phyloP scores from a whole-genome alignment of 2,888 invertebrate genomes.

The Invenusta paracnida region DNA sequence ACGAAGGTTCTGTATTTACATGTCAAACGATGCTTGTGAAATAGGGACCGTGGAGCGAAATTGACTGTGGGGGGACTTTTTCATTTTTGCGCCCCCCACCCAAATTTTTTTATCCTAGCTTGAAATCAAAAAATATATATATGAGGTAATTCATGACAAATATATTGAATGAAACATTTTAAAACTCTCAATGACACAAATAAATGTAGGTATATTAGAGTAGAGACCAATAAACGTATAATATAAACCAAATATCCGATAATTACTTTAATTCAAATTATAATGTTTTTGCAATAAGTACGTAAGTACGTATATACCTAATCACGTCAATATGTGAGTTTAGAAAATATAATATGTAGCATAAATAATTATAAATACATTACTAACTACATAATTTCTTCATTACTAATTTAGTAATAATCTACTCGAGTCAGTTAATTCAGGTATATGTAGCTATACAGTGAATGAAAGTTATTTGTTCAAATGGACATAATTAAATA shows the following conservation, averaged over 20 bases:
- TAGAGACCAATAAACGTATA: background rate
- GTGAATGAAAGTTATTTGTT: background rate
- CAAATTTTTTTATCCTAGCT: slow-evolving; percentile 17
- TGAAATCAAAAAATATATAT: background rate
- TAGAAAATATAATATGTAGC: background rate
- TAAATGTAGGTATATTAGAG: background rate
- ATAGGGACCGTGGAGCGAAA: slow-evolving; percentile 8
- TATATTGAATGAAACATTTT: slow-evolving; percentile 3
- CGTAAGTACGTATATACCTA: background rate
- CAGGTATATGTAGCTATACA: background rate
- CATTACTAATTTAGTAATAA: background rate
- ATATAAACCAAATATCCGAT: background rate
- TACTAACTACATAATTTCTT: background rate
- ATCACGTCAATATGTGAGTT: background rate
- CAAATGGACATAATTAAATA: background rate
- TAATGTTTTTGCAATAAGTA: background rate
- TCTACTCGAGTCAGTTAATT: no score
- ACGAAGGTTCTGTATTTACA: no score
- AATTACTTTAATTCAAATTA: background rate
- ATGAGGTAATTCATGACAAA: slow-evolving; percentile 12
- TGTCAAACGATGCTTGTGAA: no score
- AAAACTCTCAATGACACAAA: background rate
- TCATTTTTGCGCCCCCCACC: slow-evolving; percentile 20
- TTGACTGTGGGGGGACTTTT: slow-evolving; percentile 4
- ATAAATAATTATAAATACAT: background rate